Base-by-base conservation (phyloP, 2,888 invertebrate genomes). In the Allacma fusca region DNA sequence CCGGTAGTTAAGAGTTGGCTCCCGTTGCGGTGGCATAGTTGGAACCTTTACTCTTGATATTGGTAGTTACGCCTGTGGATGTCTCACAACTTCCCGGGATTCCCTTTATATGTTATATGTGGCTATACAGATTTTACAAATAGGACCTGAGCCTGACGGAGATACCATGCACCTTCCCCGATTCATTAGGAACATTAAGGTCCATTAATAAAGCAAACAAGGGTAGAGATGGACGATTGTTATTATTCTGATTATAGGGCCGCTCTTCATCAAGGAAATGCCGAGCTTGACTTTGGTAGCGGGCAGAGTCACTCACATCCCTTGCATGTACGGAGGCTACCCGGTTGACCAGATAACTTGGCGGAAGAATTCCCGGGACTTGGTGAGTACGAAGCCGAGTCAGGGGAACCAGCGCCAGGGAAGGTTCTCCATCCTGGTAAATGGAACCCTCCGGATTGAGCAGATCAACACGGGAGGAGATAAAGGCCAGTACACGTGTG, bases 401-500 rank as follows among this genome's bases (percentile, higher is more conserved):
- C 40, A 43, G 21, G 12, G 44, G 16, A 40, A 62, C 40, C 69
- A 75, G 67, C 73, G 75, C 43, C 29, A 65, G 23, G 77, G 64
- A n/a, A 71, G 81, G 75, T 82, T 78, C 43, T 72, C 78, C 12
- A 78, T 81, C 62, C 59, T 84, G 57, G 28, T 72, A 21, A 85
- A 85, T 76, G 83, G 83, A 40, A 84, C 84, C 1, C 80, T 85
- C n/a, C 29, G 80, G 74, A 79, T 85, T 65, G 79, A 80, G 13
- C 78, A 78, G 26, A 79, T 81, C 43, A 80, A 72, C 75, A 75
- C 79, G 29, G 80, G 77, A 24, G 65, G 59, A n/a, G 87, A 87
- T 79, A 85, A 85, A 28, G 87, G 87, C 1, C 80, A 82, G 65
- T 88, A 87, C 82, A 85, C 85, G 23, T 88, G 87, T 80, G 83